phyloP scores from a whole-genome alignment of 2,797 vertebrate genomes.

The Nasua narica region DNA sequence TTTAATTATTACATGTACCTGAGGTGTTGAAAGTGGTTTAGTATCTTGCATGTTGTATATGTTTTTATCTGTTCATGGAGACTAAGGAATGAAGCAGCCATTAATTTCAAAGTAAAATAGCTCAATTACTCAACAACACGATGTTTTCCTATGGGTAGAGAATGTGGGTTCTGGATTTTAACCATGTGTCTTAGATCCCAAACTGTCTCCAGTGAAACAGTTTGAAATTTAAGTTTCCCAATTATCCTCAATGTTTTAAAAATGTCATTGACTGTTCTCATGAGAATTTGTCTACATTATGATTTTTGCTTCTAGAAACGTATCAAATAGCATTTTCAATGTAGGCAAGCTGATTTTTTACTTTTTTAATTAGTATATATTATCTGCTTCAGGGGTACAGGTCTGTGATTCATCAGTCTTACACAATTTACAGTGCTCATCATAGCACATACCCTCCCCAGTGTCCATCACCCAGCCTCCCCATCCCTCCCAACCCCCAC shows the following conservation, averaged over 20 bases:
- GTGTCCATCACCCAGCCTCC: too few relatives aligned
- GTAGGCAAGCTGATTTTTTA: not conserved
- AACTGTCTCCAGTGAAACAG: not conserved
- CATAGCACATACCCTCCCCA: too few relatives aligned
- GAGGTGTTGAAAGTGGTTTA: not conserved
- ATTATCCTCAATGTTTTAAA: not conserved
- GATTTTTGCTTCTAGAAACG: not conserved
- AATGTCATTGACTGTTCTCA: not conserved
- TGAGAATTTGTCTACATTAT: not conserved
- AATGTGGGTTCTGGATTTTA: not conserved
- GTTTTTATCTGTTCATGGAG: constrained; percentile 13
- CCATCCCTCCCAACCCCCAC: too few relatives aligned
- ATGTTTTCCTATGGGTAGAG: not conserved
- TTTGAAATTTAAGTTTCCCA: constrained; percentile 25
- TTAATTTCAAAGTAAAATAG: not conserved
- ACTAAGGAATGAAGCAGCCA: not conserved
- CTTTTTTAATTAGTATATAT: too few relatives aligned
- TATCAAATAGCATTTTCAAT: constrained; percentile 10
- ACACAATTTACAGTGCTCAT: too few relatives aligned
- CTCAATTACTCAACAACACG: not conserved
- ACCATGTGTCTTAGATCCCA: not conserved
- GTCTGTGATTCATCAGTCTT: too few relatives aligned
- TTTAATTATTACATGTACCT: not conserved
- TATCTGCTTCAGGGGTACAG: too few relatives aligned
- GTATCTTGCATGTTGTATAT: not conserved